A percentile compares a stretch with the other conserved stretches of the same genome.
These are phyloP conservation scores for Trissoscelio sp. DNA, from an alignment of 2,888 invertebrate species.

Conservation along the genomic window DNA sequence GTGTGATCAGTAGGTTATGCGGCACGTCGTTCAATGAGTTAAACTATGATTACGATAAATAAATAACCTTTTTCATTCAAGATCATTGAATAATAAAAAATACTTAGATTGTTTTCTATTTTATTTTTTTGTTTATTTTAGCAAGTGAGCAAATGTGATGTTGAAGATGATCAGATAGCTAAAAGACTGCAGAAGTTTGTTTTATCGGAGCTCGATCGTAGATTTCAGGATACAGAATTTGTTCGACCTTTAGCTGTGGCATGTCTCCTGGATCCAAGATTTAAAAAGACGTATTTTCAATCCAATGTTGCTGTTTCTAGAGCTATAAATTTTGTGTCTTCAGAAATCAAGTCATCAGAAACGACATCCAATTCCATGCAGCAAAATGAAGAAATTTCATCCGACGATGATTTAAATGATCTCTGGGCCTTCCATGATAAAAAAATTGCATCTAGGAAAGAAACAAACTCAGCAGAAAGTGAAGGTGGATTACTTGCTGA, in stretches of 20 bases:
- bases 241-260: slow-evolving; percentile 29
- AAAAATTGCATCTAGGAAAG: slow-evolving; percentile 9
- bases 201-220: slow-evolving; percentile 25
- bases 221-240: slow-evolving; percentile 34
- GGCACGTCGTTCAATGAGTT: no score
- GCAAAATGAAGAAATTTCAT: slow-evolving; percentile 13
- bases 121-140: slow-evolving; percentile 25
- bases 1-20: no score
- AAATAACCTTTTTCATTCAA: neutral
- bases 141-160: slow-evolving; percentile 27
- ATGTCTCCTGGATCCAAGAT: slow-evolving; percentile 32
- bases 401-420: slow-evolving; percentile 7
- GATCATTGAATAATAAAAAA: neutral
- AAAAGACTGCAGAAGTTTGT: slow-evolving; percentile 29
- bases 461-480: slow-evolving; percentile 5
- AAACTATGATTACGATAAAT: slow-evolving; percentile 17
- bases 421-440: slow-evolving; percentile 23
- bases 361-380: neutral
- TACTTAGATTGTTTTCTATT: neutral
- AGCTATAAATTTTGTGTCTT: slow-evolving; percentile 26
- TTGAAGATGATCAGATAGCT: slow-evolving; percentile 16
- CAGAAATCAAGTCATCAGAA: slow-evolving; percentile 14
- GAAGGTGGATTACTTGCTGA: slow-evolving; percentile 13
- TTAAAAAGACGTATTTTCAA: slow-evolving; percentile 32
- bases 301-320: slow-evolving; percentile 3